phyloP scores from a whole-genome alignment of 2,113 vertebrate genomes.

The Theropithecus gelada region DNA sequence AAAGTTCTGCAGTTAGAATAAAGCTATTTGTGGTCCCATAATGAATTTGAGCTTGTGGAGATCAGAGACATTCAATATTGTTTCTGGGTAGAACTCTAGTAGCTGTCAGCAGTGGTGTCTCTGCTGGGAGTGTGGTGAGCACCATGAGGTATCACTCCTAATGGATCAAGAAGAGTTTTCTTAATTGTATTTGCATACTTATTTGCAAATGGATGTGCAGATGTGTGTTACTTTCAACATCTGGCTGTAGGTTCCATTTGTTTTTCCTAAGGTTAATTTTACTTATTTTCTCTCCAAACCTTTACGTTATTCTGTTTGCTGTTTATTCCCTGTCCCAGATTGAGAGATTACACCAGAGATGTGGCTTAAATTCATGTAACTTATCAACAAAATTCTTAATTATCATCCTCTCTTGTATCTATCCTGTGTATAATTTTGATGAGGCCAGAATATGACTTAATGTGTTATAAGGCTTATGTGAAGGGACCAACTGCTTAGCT shows the following conservation, averaged over 20 bases:
- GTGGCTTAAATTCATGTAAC: background rate
- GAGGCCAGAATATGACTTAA: background rate
- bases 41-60: background rate
- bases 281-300: background rate
- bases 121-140: background rate
- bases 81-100: background rate
- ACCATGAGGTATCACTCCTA: background rate
- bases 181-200: background rate
- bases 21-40: background rate
- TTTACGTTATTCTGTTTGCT: background rate
- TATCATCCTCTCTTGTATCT: background rate
- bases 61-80: background rate
- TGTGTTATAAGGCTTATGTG: background rate
- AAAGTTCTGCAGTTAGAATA: background rate
- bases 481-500: background rate
- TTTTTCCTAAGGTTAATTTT: background rate
- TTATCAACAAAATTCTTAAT: background rate
- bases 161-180: background rate
- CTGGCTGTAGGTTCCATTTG: background rate
- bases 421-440: background rate
- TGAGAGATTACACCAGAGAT: background rate
- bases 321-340: background rate
- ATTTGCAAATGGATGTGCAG: conserved; percentile 8
- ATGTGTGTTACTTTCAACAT: conserved; percentile 15
- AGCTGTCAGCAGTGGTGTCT: background rate